A percentile compares a stretch with the other conserved stretches of the same genome.
Evolutionary conservation across 2,797 vertebrate species (phyloP).

Genomic region (Antennarius maculatus): DNA sequence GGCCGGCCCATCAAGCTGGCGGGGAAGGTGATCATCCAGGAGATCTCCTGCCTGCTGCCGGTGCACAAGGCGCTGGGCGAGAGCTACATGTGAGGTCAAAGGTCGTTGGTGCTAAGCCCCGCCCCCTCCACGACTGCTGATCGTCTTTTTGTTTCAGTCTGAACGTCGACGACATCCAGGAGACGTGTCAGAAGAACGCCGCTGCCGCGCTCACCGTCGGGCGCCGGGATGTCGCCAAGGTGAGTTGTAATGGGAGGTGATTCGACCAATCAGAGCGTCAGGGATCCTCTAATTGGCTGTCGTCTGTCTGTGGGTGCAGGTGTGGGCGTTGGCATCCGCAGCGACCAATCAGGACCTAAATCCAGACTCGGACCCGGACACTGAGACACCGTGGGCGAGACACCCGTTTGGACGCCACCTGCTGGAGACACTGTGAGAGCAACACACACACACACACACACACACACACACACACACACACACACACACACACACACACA

Average conservation of each 20-base stretch:
- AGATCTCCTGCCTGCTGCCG: constrained; percentile 92
- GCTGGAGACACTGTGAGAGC: constrained; percentile 92
- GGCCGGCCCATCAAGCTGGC: constrained; percentile 93
- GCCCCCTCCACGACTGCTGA: not conserved
- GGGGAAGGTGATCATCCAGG: constrained; percentile 96
- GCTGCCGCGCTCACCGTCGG: constrained; percentile 88
- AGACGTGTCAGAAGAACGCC: constrained; percentile 95
- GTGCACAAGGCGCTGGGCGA: constrained; percentile 94
- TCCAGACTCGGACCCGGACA: constrained; percentile 92
- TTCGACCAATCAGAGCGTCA: too few species aligned
- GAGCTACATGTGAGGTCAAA: constrained; percentile 89
- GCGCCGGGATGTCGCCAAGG: constrained; percentile 94
- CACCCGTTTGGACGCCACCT: constrained; percentile 96
- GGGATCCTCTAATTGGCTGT: not conserved
- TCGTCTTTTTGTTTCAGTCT: constrained; percentile 74
- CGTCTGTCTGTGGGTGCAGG: constrained; percentile 71
- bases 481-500: constrained; percentile 1
- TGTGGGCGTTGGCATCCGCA: constrained; percentile 95
- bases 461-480: not conserved
- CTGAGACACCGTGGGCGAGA: constrained; percentile 94
- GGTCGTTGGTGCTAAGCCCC: too few species aligned
- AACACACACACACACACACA: constrained; percentile 8
- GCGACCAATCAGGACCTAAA: constrained; percentile 91
- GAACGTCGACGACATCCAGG: constrained; percentile 92
- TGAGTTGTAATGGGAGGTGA: constrained; percentile 41